Percentiles rank a stretch among this genome's conserved stretches.
Conservation (phyloP, 2,797 vertebrate genomes). For the Triplophysa bombifrons region DNA sequence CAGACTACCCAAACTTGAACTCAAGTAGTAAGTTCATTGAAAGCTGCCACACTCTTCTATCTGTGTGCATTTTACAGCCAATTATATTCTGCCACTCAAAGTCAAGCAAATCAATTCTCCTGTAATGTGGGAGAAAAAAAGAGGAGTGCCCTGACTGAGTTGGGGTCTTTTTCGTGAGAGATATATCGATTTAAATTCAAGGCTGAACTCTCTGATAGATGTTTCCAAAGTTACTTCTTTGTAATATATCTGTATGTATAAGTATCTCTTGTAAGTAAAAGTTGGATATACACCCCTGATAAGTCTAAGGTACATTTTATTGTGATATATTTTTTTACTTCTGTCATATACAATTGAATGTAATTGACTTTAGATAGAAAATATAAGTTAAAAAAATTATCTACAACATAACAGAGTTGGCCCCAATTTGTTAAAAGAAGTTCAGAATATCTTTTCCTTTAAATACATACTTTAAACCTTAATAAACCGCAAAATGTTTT, state of each 20-base stretch:
- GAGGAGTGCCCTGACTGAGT: background rate
- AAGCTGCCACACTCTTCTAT: background rate
- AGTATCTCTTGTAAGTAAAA: background rate
- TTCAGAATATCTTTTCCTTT: background rate
- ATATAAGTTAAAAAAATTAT: too few species aligned
- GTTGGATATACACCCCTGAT: background rate
- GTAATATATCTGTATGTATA: background rate
- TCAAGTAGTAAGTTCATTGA: conserved; percentile 24
- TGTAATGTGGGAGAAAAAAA: conserved; percentile 4
- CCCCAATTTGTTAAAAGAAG: background rate
- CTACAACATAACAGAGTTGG: too few species aligned
- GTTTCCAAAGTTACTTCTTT: conserved; percentile 1
- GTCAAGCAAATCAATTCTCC: conserved; percentile 21
- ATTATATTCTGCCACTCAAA: conserved; percentile 28
- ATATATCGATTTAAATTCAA: conserved; percentile 13
- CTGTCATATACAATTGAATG: too few species aligned
- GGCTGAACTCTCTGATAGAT: background rate
- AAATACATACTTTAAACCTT: background rate
- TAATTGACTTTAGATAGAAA: too few species aligned
- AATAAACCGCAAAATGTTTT: too few species aligned
- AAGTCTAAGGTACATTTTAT: too few species aligned
- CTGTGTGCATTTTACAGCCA: conserved; percentile 9
- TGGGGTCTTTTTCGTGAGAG: conserved; percentile 5
- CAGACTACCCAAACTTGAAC: background rate
- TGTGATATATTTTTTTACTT: too few species aligned